Evolutionary conservation across 1,140 invertebrate genomes (phyloP).

Genomic region (Argopecten irradians): DNA sequence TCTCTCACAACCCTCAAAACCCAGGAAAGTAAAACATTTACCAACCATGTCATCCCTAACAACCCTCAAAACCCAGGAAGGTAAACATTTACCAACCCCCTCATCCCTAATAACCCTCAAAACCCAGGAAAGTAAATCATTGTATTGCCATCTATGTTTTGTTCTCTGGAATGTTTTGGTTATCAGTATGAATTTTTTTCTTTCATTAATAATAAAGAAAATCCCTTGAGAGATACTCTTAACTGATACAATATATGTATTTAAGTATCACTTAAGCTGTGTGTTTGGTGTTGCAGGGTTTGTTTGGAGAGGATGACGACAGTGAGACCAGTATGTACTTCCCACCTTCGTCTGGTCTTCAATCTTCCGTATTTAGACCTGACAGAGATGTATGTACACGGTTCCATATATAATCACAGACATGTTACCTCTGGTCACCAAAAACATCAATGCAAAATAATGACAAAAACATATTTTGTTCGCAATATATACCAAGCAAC

Average conservation of each 20-base stretch:
- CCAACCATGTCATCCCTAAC: too few species aligned
- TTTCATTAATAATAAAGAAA: background rate
- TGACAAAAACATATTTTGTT: too few species aligned
- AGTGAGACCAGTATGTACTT: constrained; percentile 67
- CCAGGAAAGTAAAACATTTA: too few species aligned
- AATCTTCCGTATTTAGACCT: constrained; percentile 53
- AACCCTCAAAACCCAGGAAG: too few species aligned
- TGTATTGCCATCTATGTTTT: background rate
- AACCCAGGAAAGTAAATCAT: too few species aligned
- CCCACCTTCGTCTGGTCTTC: constrained; percentile 43
- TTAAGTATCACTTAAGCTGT: background rate
- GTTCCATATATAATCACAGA: background rate
- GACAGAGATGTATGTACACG: constrained; percentile 63
- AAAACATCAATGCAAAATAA: too few species aligned
- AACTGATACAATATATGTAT: background rate
- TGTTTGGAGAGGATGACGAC: constrained; percentile 65
- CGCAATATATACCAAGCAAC: too few species aligned
- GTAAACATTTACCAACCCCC: too few species aligned
- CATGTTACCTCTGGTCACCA: too few species aligned
- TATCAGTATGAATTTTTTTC: background rate
- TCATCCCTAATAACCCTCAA: too few species aligned
- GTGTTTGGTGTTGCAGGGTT: constrained; percentile 51
- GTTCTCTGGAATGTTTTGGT: background rate
- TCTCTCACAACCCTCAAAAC: too few species aligned
- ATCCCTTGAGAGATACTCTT: background rate